phyloP scores from a whole-genome alignment of 2,113 vertebrate genomes.

The Illadopsis cleaveri region DNA sequence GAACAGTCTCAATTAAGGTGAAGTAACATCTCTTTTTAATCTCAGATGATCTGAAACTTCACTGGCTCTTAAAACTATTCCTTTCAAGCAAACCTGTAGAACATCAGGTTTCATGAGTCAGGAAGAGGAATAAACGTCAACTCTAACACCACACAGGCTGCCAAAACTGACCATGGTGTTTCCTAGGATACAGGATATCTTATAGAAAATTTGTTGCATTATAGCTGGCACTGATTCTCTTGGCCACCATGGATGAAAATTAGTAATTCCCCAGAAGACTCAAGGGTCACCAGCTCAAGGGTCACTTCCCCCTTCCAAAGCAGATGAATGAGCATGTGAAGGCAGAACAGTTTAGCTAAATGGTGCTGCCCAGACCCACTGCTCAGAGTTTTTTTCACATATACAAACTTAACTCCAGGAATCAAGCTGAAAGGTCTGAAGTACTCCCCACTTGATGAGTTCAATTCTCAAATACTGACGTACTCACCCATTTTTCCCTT shows the following conservation, averaged over 20 bases:
- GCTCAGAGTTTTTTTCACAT: background rate
- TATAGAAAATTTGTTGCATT: background rate
- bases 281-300: background rate
- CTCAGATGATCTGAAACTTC: background rate
- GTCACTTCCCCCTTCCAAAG: background rate
- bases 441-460: background rate
- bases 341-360: background rate
- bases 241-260: background rate
- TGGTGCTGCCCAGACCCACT: background rate
- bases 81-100: background rate
- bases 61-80: background rate
- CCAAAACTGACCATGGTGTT: background rate
- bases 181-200: background rate
- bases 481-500: background rate
- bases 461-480: accelerated
- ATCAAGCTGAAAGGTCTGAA: background rate
- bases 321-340: background rate
- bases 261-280: background rate
- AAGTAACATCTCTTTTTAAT: background rate
- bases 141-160: background rate
- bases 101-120: background rate
- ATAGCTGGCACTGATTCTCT: background rate
- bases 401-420: background rate
- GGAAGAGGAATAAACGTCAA: background rate
- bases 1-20: background rate